These are phyloP conservation scores for Parascotia fuliginaria DNA, from an alignment of 2,888 invertebrate species.

Conservation along the genomic window DNA sequence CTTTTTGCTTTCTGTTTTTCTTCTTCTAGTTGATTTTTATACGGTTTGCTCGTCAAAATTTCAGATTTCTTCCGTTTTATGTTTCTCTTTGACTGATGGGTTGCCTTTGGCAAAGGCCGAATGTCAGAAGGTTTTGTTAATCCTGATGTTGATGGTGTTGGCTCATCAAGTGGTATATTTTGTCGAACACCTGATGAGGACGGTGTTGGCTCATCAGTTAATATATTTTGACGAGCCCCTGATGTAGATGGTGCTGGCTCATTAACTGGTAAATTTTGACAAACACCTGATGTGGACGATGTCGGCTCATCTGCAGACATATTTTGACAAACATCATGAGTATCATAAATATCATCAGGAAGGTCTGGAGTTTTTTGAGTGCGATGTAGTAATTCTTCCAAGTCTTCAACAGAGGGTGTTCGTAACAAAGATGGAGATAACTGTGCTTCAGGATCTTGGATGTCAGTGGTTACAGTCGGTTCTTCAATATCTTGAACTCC, in stretches of 20 bases:
- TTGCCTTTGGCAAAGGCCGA: neutral
- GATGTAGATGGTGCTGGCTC: neutral
- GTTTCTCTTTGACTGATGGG: slow-evolving; percentile 1
- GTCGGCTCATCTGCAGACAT: slow-evolving; percentile 1
- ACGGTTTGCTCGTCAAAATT: slow-evolving; percentile 1
- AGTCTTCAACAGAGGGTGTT: neutral
- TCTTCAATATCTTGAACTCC: neutral
- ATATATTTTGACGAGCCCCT: neutral
- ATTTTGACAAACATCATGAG: slow-evolving; percentile 1
- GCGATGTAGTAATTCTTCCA: neutral
- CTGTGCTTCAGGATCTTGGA: neutral
- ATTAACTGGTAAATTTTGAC: neutral
- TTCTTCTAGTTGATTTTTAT: slow-evolving; percentile 2
- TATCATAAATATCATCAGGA: neutral
- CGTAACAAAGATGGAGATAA: neutral
- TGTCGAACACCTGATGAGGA: too few species aligned
- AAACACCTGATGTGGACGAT: neutral
- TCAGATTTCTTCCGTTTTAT: neutral
- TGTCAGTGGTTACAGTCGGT: neutral
- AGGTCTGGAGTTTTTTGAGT: slow-evolving; percentile 2
- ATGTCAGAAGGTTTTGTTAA: slow-evolving; percentile 1
- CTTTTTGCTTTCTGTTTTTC: slow-evolving; percentile 1
- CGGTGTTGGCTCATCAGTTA: neutral
- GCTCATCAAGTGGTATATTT: too few species aligned
- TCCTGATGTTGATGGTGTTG: neutral